Evolutionary conservation across 2,888 invertebrate genomes (phyloP).

Genomic region (Hirtodrosophila alboralis): DNA sequence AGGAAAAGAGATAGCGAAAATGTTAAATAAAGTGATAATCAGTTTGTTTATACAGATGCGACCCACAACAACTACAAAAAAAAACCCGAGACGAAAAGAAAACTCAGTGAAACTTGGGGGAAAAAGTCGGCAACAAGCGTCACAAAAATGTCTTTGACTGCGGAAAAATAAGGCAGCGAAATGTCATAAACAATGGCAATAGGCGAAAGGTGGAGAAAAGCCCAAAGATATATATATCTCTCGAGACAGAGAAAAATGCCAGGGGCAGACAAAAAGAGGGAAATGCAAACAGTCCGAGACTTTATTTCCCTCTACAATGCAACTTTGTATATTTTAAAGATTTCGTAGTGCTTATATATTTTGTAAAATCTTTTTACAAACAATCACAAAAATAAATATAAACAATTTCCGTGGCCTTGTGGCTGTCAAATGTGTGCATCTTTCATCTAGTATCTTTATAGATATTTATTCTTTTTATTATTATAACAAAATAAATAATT

Average conservation of each 20-base stretch:
- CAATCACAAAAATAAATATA: slow-evolving; percentile 5
- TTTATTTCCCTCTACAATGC: slow-evolving; percentile 41
- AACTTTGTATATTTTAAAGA: slow-evolving; percentile 38
- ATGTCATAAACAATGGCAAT: slow-evolving; percentile 77
- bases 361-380: slow-evolving; percentile 50
- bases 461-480: neutral
- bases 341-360: slow-evolving; percentile 19
- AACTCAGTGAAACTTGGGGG: slow-evolving; percentile 77
- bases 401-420: slow-evolving; percentile 31
- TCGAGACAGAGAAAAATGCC: slow-evolving; percentile 3
- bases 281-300: slow-evolving; percentile 2
- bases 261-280: neutral
- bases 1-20: slow-evolving; percentile 2
- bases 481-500: slow-evolving; percentile 31
- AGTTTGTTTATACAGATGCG: slow-evolving; percentile 59
- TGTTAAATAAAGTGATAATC: slow-evolving; percentile 63
- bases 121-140: slow-evolving; percentile 65
- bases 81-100: slow-evolving; percentile 51
- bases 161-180: slow-evolving; percentile 75
- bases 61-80: slow-evolving; percentile 46
- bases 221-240: slow-evolving; percentile 27
- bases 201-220: slow-evolving; percentile 75
- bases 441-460: slow-evolving; percentile 17
- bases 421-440: slow-evolving; percentile 4
- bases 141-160: slow-evolving; percentile 74